phyloP scores from a whole-genome alignment of 2,797 vertebrate genomes.

The Prunella strophiata region DNA sequence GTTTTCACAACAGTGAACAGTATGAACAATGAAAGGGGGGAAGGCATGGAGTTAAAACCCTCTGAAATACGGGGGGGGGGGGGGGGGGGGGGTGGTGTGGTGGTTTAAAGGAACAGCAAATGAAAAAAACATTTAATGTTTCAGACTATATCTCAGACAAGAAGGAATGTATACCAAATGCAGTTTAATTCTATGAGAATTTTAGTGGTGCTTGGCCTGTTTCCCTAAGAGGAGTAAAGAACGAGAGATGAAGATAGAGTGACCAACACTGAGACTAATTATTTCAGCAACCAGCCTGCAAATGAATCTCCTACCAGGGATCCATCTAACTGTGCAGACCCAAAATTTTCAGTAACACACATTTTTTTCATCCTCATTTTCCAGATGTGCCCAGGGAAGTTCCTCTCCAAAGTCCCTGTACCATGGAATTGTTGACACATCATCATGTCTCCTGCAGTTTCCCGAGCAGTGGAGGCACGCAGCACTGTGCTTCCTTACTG shows the following conservation, averaged over 20 bases:
- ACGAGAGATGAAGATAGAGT: not conserved
- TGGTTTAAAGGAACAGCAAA: not conserved
- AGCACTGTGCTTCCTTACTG: not conserved
- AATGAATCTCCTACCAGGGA: not conserved
- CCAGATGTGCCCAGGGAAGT: not conserved
- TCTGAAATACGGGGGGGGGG: conserved; percentile 15
- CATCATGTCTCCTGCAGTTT: not conserved
- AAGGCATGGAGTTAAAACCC: conserved; percentile 69
- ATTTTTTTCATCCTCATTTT: not conserved
- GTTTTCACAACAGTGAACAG: conserved; percentile 62
- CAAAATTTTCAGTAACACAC: not conserved
- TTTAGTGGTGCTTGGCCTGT: not conserved
- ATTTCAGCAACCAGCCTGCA: not conserved
- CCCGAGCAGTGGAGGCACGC: not conserved
- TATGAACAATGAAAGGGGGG: conserved; percentile 70
- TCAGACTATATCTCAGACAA: not conserved
- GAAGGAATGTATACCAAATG: not conserved
- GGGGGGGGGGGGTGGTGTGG: too few species aligned
- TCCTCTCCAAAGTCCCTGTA: not conserved
- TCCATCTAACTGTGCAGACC: not conserved
- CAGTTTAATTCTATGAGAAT: not conserved
- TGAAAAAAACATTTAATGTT: not conserved
- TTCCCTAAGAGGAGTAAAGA: not conserved
- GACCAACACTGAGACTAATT: not conserved
- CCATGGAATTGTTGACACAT: not conserved